Evolutionary conservation across 2,888 invertebrate species (phyloP).

Genomic region (Meliscaeva auricollis): DNA sequence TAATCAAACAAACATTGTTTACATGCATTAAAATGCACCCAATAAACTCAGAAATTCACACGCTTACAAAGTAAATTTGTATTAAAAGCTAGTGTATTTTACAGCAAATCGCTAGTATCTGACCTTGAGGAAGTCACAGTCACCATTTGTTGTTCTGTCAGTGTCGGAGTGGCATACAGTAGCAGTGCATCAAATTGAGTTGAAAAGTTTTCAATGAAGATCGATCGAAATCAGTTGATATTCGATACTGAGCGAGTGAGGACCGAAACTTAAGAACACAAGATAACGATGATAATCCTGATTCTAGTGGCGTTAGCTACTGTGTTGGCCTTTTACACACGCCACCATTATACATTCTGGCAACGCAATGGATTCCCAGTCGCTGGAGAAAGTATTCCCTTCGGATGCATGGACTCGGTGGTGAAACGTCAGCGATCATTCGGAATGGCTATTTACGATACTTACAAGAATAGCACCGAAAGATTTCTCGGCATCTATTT

Average conservation of each 20-base stretch:
- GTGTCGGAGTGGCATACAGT: too few relatives aligned
- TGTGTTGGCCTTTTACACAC: slow-evolving; percentile 78
- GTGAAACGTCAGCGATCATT: slow-evolving; percentile 86
- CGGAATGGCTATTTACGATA: slow-evolving; percentile 87
- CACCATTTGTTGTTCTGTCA: too few relatives aligned
- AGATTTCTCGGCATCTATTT: slow-evolving; percentile 87
- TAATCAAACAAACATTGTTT: too few relatives aligned
- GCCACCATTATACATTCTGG: slow-evolving; percentile 85
- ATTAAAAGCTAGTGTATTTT: too few relatives aligned
- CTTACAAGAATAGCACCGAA: slow-evolving; percentile 84
- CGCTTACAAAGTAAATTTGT: too few relatives aligned
- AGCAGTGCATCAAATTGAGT: too few relatives aligned
- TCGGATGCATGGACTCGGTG: slow-evolving; percentile 87
- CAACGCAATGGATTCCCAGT: slow-evolving; percentile 86
- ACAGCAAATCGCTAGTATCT: too few relatives aligned
- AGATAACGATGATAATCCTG: neutral
- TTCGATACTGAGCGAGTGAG: neutral
- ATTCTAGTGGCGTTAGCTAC: slow-evolving; percentile 72
- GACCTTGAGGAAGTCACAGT: too few relatives aligned
- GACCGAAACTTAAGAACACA: neutral
- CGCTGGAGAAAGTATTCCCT: slow-evolving; percentile 86
- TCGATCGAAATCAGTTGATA: slow-evolving; percentile 16
- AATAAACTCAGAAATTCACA: too few relatives aligned
- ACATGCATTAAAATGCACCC: too few relatives aligned
- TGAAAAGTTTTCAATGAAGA: neutral